Evolutionary conservation across 2,888 invertebrate genomes (phyloP), one percentile per base, ranked within the genome.

Genomic region (Gastracanthus pulcherrimus): DNA sequence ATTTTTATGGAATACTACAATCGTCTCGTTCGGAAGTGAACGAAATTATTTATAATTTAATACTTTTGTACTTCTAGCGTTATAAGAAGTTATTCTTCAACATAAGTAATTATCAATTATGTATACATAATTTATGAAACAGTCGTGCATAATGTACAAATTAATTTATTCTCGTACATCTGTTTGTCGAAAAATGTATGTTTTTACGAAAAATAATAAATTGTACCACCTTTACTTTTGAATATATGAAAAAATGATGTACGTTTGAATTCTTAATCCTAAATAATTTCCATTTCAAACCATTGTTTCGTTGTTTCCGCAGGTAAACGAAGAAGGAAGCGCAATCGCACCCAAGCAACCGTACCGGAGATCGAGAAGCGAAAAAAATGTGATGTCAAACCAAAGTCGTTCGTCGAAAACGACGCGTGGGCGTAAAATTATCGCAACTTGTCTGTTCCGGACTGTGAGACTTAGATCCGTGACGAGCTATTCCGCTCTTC

Each of bases 251-350:
- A n/a, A 74, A 62, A 34, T 34, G 38, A 62, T 67, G 29, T 58
- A 76, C 60, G 6, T 75, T 69, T 19, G 38, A 48, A 69, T 58
- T 78, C 19, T 64, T 70, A 64, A 36, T 72, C 79, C 62, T 76
- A 19, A 70, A 48, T 72, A 41, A 76, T 62, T 62, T 41, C 67
- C 62, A 67, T 77, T 76, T 70, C 60, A 87, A 87, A 86, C 84
- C 84, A 85, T 83, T 86, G 82, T 87, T 64, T 88, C 85, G 82
- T 89, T 88, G 83, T 89, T 62, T 87, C 84, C 86, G 84, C 86
- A 90, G 91, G 90, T 79, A 91, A 90, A 85, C 88, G 89, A 26
- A 87, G 87, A 83, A 87, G 89, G 84, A 90, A 90, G 82, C 87
- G 89, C 78, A 89, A 87, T 83, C 84, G 81, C 38, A 82, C 75